Evolutionary conservation across 2,888 invertebrate genomes (phyloP), one percentile per base, ranked within the genome.

Genomic region (Eulithis prunata): DNA sequence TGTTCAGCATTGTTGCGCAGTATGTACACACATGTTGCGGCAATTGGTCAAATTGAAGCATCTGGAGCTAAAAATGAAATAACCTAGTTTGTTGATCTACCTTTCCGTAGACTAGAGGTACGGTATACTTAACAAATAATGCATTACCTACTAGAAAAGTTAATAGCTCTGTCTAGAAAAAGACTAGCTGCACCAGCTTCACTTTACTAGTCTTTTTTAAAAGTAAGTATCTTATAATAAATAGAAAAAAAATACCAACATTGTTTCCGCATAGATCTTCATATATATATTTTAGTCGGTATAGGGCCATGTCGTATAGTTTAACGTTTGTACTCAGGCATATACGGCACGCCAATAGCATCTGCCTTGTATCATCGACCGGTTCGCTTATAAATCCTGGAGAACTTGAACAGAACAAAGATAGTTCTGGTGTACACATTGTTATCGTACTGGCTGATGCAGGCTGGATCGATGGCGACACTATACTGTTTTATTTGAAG

Each of bases 311-410:
- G 69, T 87, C 79, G 68, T 79, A 86, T 4, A 91, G 68, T 71
- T 85, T 88, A 0, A 82, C 77, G 5, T 83, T 82, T 7, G 85
- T 87, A 4, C 81, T 81, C n/a, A 91, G 78, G 69, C 91, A 91
- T 49, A 73, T 51, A 45, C 71, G 62, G 51, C 64, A 90, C 1
- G 83, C 85, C 51, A 82, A 60, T 69, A 82, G 28, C 45, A 81
- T 73, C 54, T 71, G 81, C 86, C 86, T 86, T 6, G 2, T 83
- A 61, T 66, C 65, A 47, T 45, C n/a, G 36, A 7, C 8, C 11
- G 43, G 28, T 36, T 52, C 36, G 36, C 12, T 36, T 2, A 36
- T 0, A 32, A 52, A 51, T 51, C n/a, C 5, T n/a, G 51, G 45
- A n/a, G 4, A n/a, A 45, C 45, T 45, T 45, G 45, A 12, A 45